Percentiles rank a stretch among this genome's conserved stretches.
These are phyloP conservation scores for Ammospiza caudacuta DNA, from an alignment of 2,113 vertebrate genomes.

Conservation along the genomic window DNA sequence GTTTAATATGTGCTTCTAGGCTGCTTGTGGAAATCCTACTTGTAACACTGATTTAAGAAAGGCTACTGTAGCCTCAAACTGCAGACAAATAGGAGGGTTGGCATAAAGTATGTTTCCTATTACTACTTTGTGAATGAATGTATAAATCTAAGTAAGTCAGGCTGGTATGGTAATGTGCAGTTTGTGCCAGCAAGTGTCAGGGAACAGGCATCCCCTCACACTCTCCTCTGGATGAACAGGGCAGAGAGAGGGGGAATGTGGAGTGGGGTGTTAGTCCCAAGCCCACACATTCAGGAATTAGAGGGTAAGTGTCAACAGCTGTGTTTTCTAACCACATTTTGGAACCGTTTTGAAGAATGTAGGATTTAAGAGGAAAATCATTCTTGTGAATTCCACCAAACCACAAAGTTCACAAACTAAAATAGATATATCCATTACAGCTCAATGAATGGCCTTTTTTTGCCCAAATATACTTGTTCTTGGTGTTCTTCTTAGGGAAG, in stretches of 20 bases:
- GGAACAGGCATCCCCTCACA: background rate
- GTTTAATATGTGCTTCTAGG: background rate
- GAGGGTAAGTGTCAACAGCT: background rate
- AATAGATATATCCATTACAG: background rate
- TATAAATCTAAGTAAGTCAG: background rate
- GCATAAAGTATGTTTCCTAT: background rate
- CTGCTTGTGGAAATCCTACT: background rate
- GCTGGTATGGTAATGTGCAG: background rate
- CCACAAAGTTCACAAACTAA: background rate
- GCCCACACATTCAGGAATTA: background rate
- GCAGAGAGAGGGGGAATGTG: background rate
- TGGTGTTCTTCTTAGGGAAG: background rate
- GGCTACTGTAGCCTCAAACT: background rate
- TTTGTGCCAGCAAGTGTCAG: background rate
- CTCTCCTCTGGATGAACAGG: background rate
- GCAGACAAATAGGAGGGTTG: background rate
- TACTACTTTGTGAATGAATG: background rate
- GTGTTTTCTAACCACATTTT: background rate
- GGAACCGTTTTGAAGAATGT: background rate
- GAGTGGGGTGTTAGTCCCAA: background rate
- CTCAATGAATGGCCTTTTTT: background rate
- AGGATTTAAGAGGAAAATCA: background rate
- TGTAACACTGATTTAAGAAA: background rate
- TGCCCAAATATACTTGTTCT: background rate
- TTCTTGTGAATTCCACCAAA: background rate